Evolutionary conservation across 1,140 invertebrate genomes (phyloP).

Genomic region (Centruroides sculpturatus): DNA sequence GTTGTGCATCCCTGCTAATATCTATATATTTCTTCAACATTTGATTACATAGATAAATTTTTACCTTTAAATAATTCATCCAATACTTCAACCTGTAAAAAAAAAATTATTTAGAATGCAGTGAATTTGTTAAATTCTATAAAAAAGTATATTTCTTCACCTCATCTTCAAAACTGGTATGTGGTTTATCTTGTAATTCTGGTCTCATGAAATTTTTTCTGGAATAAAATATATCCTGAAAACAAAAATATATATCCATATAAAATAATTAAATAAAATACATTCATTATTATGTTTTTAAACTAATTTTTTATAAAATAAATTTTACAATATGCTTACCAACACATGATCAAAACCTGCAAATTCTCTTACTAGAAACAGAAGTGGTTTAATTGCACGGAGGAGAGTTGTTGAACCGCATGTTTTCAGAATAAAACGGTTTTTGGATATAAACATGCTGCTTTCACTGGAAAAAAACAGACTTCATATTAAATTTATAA

Average conservation of each 20-base stretch:
- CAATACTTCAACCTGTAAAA: constrained; percentile 44
- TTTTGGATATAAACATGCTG: constrained; percentile 92
- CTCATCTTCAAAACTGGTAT: constrained; percentile 80
- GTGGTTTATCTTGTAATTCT: constrained; percentile 68
- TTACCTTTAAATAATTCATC: constrained; percentile 68
- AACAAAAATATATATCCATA: constrained; percentile 16
- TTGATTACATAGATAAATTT: constrained; percentile 8
- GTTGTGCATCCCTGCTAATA: no score
- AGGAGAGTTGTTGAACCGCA: constrained; percentile 97
- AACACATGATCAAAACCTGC: constrained; percentile 66
- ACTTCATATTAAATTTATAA: not conserved
- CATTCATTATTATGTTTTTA: not conserved
- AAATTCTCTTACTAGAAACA: constrained; percentile 67
- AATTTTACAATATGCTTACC: constrained; percentile 29
- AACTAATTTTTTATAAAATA: not conserved
- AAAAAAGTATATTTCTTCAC: constrained; percentile 21
- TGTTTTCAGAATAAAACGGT: constrained; percentile 92
- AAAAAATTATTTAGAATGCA: not conserved
- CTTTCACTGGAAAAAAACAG: constrained; percentile 60
- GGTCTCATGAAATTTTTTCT: constrained; percentile 90
- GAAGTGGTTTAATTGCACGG: constrained; percentile 67
- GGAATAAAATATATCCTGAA: constrained; percentile 89
- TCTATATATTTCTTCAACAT: no score
- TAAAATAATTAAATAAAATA: not conserved
- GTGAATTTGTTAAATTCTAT: not conserved